Evolutionary conservation across 2,113 vertebrate species (phyloP).

Genomic region (Diphyllodes magnificus): DNA sequence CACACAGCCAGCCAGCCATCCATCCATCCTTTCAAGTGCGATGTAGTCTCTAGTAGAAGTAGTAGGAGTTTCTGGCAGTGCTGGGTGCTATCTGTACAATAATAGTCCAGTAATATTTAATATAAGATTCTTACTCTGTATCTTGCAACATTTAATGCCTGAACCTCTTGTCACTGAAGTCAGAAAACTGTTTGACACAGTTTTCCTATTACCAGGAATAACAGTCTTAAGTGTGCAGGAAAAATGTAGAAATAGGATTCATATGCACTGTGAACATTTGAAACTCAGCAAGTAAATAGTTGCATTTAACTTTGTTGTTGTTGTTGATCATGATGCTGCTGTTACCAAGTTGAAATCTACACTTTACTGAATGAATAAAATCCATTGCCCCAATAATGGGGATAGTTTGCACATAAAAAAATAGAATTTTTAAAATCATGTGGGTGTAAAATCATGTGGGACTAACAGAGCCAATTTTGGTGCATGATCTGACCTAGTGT

Average conservation of each 20-base stretch:
- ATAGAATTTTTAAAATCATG: neutral
- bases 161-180: neutral
- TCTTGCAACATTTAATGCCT: neutral
- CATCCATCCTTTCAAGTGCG: neutral
- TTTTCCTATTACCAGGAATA: neutral
- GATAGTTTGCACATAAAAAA: neutral
- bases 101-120: neutral
- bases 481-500: neutral
- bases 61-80: neutral
- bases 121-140: neutral
- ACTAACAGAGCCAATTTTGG: neutral
- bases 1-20: neutral
- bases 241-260: neutral
- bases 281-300: neutral
- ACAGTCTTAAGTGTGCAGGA: neutral
- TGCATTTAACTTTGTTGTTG: neutral
- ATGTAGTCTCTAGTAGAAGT: neutral
- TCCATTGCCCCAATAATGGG: neutral
- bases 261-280: neutral
- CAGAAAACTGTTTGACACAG: neutral
- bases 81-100: neutral
- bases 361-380: neutral
- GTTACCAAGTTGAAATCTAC: neutral
- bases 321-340: neutral
- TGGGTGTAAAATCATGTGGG: neutral